phyloP scores from a whole-genome alignment of 2,113 vertebrate species.

The Macroglossus sobrinus region DNA sequence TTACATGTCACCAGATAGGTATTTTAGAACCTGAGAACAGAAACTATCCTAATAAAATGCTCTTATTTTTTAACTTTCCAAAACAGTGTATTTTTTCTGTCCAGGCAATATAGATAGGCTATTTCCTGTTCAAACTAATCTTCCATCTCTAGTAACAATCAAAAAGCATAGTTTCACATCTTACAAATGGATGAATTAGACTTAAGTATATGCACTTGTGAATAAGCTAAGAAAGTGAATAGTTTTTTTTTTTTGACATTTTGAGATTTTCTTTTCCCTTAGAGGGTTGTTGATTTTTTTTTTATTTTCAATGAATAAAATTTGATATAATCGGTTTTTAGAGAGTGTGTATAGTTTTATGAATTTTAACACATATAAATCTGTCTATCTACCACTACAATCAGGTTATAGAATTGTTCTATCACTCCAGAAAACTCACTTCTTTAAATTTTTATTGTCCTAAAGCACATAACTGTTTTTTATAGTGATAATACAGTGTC shows the following conservation, averaged over 20 bases:
- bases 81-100: not conserved
- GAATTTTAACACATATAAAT: not conserved
- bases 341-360: not conserved
- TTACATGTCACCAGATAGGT: not conserved
- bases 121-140: not conserved
- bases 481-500: not conserved
- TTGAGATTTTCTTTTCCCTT: not conserved
- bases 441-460: not conserved
- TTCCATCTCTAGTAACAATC: not conserved
- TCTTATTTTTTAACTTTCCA: not conserved
- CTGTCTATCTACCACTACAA: not conserved
- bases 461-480: not conserved
- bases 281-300: not conserved
- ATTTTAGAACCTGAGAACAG: not conserved
- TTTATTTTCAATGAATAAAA: not conserved
- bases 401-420: not conserved
- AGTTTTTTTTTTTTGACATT: not conserved
- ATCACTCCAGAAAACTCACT: not conserved
- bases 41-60: conserved; percentile 29
- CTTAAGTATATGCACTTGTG: not conserved
- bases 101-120: not conserved
- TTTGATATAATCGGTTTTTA: not conserved
- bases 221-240: not conserved
- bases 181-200: not conserved
- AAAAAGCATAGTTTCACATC: conserved; percentile 16